Percentiles rank a stretch among this genome's conserved stretches.
Evolutionary conservation across 2,888 invertebrate genomes (phyloP).

Genomic region (Tiphia femorata): DNA sequence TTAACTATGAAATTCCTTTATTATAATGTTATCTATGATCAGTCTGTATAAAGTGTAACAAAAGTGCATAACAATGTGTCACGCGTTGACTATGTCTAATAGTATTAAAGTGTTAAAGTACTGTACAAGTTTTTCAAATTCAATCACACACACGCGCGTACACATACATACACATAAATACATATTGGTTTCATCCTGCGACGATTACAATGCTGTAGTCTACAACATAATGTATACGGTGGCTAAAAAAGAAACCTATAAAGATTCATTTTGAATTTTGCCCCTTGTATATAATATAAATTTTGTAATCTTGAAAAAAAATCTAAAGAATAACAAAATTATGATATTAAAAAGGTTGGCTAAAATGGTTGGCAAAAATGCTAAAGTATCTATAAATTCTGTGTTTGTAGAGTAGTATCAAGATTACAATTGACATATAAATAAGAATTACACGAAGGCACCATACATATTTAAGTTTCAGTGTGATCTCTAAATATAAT

Average conservation of each 20-base stretch:
- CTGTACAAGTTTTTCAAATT: conserved; percentile 23
- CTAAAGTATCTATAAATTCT: conserved; percentile 53
- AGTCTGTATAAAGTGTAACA: conserved; percentile 59
- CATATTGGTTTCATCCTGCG: background rate
- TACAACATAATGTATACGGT: background rate
- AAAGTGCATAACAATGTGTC: conserved; percentile 60
- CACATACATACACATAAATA: conserved; percentile 7
- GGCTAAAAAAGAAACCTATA: background rate
- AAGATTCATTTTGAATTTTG: no score
- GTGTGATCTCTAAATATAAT: conserved; percentile 21
- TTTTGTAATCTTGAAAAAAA: background rate
- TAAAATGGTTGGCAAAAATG: conserved; percentile 54
- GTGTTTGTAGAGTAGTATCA: conserved; percentile 40
- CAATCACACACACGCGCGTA: conserved; percentile 17
- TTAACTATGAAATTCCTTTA: conserved; percentile 2
- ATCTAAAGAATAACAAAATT: no score
- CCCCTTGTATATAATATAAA: no score
- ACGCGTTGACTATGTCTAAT: conserved; percentile 39
- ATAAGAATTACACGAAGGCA: conserved; percentile 30
- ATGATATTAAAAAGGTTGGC: conserved; percentile 29
- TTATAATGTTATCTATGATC: conserved; percentile 41
- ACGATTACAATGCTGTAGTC: background rate
- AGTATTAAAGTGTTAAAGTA: conserved; percentile 19
- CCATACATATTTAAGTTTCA: conserved; percentile 19
- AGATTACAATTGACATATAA: conserved; percentile 36